Conservation (phyloP, 2,797 vertebrate genomes). For the Ataeniobius toweri region DNA sequence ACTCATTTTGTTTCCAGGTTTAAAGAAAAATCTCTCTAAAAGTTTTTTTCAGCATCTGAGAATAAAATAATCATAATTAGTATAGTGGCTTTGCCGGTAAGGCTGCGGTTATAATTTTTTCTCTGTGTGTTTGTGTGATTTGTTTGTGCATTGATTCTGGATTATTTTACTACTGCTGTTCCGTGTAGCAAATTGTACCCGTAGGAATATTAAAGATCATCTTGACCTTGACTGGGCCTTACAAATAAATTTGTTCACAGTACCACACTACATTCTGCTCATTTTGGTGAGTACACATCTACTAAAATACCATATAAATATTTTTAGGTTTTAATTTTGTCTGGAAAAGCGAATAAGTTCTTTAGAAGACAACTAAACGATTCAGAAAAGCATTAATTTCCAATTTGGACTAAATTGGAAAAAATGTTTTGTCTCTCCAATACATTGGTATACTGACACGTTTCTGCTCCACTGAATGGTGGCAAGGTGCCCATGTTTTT, state of each 20-base stretch:
- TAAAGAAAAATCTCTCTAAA: constrained; percentile 17
- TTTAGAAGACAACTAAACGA: background rate
- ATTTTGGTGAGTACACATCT: constrained; percentile 11
- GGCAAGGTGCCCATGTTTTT: no score
- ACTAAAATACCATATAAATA: background rate
- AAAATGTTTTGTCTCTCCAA: no score
- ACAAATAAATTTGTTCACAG: background rate
- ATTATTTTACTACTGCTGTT: constrained; percentile 1
- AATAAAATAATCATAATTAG: constrained; percentile 14
- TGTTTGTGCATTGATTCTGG: constrained; percentile 4
- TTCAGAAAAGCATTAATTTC: background rate
- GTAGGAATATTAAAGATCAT: constrained; percentile 7
- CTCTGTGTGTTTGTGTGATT: background rate
- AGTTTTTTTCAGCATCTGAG: constrained; percentile 6
- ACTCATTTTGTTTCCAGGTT: constrained; percentile 1
- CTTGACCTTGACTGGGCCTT: constrained; percentile 15
- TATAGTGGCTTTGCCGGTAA: constrained; percentile 2
- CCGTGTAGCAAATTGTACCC: constrained; percentile 12
- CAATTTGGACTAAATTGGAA: no score
- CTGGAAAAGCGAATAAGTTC: background rate
- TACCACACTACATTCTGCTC: background rate
- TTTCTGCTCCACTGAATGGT: no score
- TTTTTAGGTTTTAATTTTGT: background rate
- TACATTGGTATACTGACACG: no score
- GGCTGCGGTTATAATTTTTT: background rate